Evolutionary conservation across 2,797 vertebrate genomes (phyloP), one percentile per base, ranked within the genome.

Genomic region (Periophthalmus magnuspinnatus): DNA sequence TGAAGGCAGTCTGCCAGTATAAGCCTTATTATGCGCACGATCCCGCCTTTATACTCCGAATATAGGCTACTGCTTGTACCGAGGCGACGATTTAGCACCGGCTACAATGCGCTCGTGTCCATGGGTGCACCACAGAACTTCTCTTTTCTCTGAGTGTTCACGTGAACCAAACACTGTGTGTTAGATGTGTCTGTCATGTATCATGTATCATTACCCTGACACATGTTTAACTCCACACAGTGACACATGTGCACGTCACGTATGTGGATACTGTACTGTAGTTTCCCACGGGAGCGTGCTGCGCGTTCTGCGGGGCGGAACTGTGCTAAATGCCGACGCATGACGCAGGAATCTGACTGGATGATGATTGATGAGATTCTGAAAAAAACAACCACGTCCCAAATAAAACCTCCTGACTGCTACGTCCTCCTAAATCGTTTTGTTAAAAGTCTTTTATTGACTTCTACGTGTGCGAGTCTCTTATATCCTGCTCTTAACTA

Each of bases 321-420:
- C 76, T 62, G 79, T 38, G 69, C 69, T 33, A 76, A 69, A 82
- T 81, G 36, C 75, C 77, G 76, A 85, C 77, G 77, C 86, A 85
- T 89, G 85, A 89, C 82, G 87, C 84, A 88, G 79, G 82, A 71
- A 81, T 84, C 82, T 70, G 76, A 73, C 64, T 22, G 63, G 28
- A 65, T 11, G 75, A 36, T 76, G 75, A 83, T 71, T 78, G 77
- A 76, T 76, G 82, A 69, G 75, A 70, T 79, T 81, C 3, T 41
- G 77, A 74, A 63, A 17, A 77, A 50, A 54, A 71, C 62, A 22
- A 24, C 24, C 50, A 45, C 60, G 28, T 75, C 75, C 73, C 41
- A 54, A 79, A 81, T 21, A 34, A 16, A 36, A 52, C 57, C 36
- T 17, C 57, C 24, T 71, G 66, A 24, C 36, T 33, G 24, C 24